Evolutionary conservation across 2,888 invertebrate genomes (phyloP), one percentile per base, ranked within the genome.

Genomic region (Polia nebulosa): DNA sequence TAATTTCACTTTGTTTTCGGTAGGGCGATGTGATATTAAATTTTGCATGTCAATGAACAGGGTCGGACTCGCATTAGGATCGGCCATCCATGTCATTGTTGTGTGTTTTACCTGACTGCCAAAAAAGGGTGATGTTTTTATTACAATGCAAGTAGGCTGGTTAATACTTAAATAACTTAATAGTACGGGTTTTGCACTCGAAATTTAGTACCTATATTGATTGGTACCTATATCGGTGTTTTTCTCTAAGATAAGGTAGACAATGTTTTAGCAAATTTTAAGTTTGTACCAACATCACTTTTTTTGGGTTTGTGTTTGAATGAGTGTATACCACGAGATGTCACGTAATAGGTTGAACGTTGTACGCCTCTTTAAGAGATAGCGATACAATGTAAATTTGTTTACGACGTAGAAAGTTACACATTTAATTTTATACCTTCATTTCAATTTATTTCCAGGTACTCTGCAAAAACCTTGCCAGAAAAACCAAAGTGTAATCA

Each of bases 381-480:
- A 51, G 39, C 51, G 60, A 60, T 34, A 60, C 60, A 51, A 60
- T 60, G 60, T 60, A 60, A 60, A 60, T 59, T 60, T 47, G 61
- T 61, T 61, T 61, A 52, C 61, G 61, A 52, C 36, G 61, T 61
- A 52, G 52, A 60, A 64, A 49, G 57, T 64, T 65, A 65, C 65
- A 65, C 65, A 65, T 65, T 65, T 59, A 65, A 59, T 65, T 65
- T 29, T 64, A 59, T 59, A 65, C 65, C 65, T 65, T 47, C 58
- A 65, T 67, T 61, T 67, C 52, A 67, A 41, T 68, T 63, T 68
- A 57, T 64, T 64, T 69, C 41, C 58, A 57, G 56, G 51, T 64
- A 64, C 64, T 69, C 64, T 64, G 64, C 64, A 69, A 69, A 69
- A 64, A 65, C 68, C 63, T 64, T 69, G 68, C 68, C 68, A 64